phyloP scores from a whole-genome alignment of 1,140 invertebrate genomes.

The Chironomus tepperi region DNA sequence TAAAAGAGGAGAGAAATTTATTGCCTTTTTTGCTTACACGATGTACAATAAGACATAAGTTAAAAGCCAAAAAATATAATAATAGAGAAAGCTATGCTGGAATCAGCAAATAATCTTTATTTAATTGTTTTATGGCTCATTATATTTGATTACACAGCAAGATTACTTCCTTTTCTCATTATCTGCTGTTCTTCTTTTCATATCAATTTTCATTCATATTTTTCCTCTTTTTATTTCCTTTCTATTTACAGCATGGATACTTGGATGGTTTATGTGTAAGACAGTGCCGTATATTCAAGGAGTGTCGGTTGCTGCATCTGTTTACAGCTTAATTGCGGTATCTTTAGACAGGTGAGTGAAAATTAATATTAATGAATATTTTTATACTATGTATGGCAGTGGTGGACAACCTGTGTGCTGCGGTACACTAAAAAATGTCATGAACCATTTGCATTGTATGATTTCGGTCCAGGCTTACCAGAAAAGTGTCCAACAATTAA shows the following conservation, averaged over 20 bases:
- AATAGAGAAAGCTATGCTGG: not conserved
- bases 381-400: no score
- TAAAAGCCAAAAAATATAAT: not conserved
- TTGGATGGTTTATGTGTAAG: slow-evolving; percentile 90
- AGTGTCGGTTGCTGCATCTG: slow-evolving; percentile 86
- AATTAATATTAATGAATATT: not conserved
- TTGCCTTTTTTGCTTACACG: not conserved
- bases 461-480: no score
- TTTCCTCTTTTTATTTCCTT: slow-evolving; percentile 25
- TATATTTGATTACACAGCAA: slow-evolving; percentile 5
- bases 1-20: slow-evolving; percentile 10
- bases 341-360: slow-evolving; percentile 79
- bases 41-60: not conserved
- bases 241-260: slow-evolving; percentile 74
- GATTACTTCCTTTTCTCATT: not conserved
- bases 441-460: no score
- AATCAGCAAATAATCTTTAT: not conserved
- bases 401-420: no score
- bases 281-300: slow-evolving; percentile 89
- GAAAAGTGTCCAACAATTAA: no score
- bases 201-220: not conserved
- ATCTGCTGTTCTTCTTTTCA: not conserved
- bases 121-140: slow-evolving; percentile 17
- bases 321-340: slow-evolving; percentile 87
- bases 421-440: no score